Percentiles rank a stretch among this genome's conserved stretches.
phyloP scores from a whole-genome alignment of 2,113 vertebrate species.

The Sinocyclocheilus rhinocerous region DNA sequence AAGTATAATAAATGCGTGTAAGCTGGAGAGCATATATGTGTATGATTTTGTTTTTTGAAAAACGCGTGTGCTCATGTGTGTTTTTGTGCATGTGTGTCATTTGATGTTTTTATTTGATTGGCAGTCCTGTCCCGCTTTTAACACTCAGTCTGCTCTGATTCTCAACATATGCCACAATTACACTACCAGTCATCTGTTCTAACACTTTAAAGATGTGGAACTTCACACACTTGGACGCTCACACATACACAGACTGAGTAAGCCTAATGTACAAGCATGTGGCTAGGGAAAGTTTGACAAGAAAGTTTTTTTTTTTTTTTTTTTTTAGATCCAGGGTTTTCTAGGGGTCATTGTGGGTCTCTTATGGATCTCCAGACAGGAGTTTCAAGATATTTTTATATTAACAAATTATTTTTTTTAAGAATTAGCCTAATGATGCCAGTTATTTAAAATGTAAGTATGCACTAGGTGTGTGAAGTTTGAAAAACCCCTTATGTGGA shows the following conservation, averaged over 20 bases:
- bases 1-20: conserved; percentile 22
- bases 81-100: conserved; percentile 22
- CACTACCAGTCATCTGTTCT: conserved; percentile 50
- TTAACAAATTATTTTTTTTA: not conserved
- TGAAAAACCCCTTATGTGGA: not conserved
- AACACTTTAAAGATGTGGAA: conserved; percentile 58
- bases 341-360: not conserved
- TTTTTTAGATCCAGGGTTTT: not conserved
- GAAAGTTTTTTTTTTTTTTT: not conserved
- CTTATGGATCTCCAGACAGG: not conserved
- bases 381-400: not conserved
- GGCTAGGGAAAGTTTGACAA: conserved; percentile 13
- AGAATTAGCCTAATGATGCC: not conserved
- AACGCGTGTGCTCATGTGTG: not conserved
- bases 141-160: conserved; percentile 31
- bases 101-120: conserved; percentile 39
- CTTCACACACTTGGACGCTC: conserved; percentile 23
- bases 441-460: not conserved
- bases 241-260: not conserved
- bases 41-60: conserved; percentile 16
- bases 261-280: conserved; percentile 15
- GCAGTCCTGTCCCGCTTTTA: conserved; percentile 25
- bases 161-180: conserved; percentile 42
- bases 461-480: not conserved
- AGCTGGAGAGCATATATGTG: conserved; percentile 14